phyloP scores from a whole-genome alignment of 1,140 invertebrate species.

The Glomeris maerens region DNA sequence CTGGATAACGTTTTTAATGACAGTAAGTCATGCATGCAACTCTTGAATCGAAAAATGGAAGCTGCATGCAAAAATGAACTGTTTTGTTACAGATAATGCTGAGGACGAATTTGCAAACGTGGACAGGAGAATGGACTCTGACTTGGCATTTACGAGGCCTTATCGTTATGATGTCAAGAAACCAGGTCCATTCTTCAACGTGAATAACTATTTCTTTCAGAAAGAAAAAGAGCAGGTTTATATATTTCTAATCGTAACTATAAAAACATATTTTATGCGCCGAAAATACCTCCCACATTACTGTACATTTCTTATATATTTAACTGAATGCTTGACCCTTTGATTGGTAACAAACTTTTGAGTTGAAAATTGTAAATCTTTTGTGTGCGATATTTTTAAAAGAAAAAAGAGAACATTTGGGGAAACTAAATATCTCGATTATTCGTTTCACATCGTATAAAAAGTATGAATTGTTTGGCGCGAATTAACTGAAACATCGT shows the following conservation, averaged over 20 bases:
- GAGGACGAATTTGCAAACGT: no score
- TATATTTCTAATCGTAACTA: not conserved
- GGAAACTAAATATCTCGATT: no score
- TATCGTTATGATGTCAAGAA: constrained; percentile 89
- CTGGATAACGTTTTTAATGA: no score
- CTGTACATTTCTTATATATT: not conserved
- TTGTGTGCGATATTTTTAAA: not conserved
- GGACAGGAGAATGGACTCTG: no score
- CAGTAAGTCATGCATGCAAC: no score
- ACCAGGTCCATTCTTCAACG: constrained; percentile 57
- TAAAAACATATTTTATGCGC: not conserved
- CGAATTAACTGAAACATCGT: no score
- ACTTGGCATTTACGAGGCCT: constrained; percentile 55
- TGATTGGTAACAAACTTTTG: not conserved
- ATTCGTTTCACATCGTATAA: no score
- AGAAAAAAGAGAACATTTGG: no score
- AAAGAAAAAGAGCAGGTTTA: not conserved
- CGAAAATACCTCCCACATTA: not conserved
- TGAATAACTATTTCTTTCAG: constrained; percentile 2
- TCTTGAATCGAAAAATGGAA: no score
- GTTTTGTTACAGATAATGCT: no score
- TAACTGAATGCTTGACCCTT: not conserved
- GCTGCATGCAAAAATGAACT: no score
- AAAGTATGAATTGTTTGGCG: no score
- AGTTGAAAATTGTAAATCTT: not conserved